Conservation (phyloP, 2,888 invertebrate species). For the Leptopilina syphax region DNA sequence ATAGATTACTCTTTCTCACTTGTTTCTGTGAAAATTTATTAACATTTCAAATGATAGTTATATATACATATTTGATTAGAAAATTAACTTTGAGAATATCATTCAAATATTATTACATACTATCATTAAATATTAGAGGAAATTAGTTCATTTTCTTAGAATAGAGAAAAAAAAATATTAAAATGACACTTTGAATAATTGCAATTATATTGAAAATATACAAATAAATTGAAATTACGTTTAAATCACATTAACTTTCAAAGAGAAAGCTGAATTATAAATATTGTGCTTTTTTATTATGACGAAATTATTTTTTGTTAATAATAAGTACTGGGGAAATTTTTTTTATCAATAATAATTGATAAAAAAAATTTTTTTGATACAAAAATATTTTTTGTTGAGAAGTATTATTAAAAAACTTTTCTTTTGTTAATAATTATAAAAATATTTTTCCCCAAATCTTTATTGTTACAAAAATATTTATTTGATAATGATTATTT, state of each 20-base stretch:
- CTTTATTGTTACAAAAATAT: too few relatives aligned
- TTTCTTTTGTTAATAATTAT: too few relatives aligned
- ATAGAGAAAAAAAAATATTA: background rate
- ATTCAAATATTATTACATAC: background rate
- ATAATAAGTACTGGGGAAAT: background rate
- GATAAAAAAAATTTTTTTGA: too few relatives aligned
- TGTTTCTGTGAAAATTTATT: conserved; percentile 4
- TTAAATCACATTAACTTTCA: background rate
- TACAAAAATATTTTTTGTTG: too few relatives aligned
- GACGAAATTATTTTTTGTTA: background rate
- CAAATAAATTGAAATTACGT: background rate
- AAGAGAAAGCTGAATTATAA: conserved; percentile 10
- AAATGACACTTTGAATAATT: background rate
- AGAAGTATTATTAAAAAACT: too few relatives aligned
- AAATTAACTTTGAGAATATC: background rate
- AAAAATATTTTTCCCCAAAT: too few relatives aligned
- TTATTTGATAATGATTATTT: too few relatives aligned
- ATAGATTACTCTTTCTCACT: conserved; percentile 14
- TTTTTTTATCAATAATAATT: too few relatives aligned
- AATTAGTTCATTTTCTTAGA: background rate
- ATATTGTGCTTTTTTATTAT: background rate
- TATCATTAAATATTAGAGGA: background rate
- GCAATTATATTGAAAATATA: too few relatives aligned
- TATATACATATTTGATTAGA: conserved; percentile 6
- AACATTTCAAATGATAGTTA: background rate